Conservation (phyloP, 2,113 vertebrate genomes). For the Thalassarche chlororhynchos region DNA sequence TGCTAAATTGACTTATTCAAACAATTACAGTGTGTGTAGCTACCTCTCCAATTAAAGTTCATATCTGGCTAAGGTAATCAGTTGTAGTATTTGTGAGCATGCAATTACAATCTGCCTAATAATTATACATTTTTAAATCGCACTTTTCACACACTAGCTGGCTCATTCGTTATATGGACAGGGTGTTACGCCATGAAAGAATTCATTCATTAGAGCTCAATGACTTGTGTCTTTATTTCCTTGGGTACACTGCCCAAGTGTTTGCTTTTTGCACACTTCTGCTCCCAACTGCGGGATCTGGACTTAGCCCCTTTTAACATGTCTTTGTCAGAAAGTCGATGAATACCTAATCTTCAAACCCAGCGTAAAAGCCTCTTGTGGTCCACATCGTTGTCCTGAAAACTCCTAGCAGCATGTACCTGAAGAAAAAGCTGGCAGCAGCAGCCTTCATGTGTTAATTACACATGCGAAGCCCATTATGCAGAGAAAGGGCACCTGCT, state of each 20-base stretch:
- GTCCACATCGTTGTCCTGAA: constrained; percentile 65
- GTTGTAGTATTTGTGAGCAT: constrained; percentile 77
- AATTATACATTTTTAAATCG: constrained; percentile 75
- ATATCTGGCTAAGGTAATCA: constrained; percentile 82
- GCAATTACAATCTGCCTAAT: constrained; percentile 83
- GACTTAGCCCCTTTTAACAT: constrained; percentile 36
- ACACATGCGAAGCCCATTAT: constrained; percentile 92
- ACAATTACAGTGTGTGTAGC: constrained; percentile 87
- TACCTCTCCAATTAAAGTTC: constrained; percentile 89
- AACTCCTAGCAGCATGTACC: constrained; percentile 77
- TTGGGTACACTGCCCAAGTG: constrained; percentile 21
- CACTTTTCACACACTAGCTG: constrained; percentile 58
- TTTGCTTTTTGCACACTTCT: constrained; percentile 74
- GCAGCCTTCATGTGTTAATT: constrained; percentile 92
- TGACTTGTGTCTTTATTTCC: constrained; percentile 8
- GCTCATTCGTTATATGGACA: background rate
- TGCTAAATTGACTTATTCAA: constrained; percentile 89
- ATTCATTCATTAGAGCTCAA: constrained; percentile 1
- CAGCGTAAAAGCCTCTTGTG: constrained; percentile 55
- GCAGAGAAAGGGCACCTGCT: constrained; percentile 92
- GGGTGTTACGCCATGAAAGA: background rate
- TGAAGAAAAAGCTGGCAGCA: constrained; percentile 77
- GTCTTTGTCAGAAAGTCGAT: constrained; percentile 68
- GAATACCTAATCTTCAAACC: constrained; percentile 61
- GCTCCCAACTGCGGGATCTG: constrained; percentile 61